A percentile compares a stretch with the other conserved stretches of the same genome.
Evolutionary conservation across 2,113 vertebrate species (phyloP).

Genomic region (Pagrus major): DNA sequence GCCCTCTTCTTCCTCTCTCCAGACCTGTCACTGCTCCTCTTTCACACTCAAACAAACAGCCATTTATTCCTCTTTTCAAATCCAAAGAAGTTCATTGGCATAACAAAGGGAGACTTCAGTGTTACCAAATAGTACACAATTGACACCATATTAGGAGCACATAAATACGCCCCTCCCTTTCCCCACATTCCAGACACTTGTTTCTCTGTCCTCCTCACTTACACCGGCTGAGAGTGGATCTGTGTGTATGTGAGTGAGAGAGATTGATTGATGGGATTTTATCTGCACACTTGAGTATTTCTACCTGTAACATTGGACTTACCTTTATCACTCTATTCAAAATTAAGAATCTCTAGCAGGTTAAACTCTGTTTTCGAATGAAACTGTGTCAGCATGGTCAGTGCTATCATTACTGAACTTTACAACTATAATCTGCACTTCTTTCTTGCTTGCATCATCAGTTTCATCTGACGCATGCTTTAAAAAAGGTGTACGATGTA

Average conservation of each 20-base stretch:
- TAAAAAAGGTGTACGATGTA: no score
- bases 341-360: background rate
- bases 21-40: slow-evolving; percentile 56
- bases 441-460: slow-evolving; percentile 31
- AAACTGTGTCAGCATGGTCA: background rate
- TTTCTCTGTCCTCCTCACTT: slow-evolving; percentile 37
- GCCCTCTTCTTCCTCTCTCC: slow-evolving; percentile 49
- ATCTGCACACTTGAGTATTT: slow-evolving; percentile 17
- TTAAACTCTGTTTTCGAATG: background rate
- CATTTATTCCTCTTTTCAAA: slow-evolving; percentile 67
- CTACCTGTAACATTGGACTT: background rate
- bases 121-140: slow-evolving; percentile 70
- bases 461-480: slow-evolving; percentile 32
- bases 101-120: slow-evolving; percentile 69
- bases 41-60: slow-evolving; percentile 79
- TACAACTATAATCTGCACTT: slow-evolving; percentile 50
- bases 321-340: background rate
- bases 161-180: slow-evolving; percentile 50
- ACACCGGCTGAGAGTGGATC: background rate
- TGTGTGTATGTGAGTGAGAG: background rate
- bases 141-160: slow-evolving; percentile 60
- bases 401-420: slow-evolving; percentile 30
- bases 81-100: slow-evolving; percentile 69
- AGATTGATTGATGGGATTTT: slow-evolving; percentile 16
- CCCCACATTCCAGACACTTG: slow-evolving; percentile 73